Conservation (phyloP, 2,888 invertebrate species). For the Helobdella robusta region DNA sequence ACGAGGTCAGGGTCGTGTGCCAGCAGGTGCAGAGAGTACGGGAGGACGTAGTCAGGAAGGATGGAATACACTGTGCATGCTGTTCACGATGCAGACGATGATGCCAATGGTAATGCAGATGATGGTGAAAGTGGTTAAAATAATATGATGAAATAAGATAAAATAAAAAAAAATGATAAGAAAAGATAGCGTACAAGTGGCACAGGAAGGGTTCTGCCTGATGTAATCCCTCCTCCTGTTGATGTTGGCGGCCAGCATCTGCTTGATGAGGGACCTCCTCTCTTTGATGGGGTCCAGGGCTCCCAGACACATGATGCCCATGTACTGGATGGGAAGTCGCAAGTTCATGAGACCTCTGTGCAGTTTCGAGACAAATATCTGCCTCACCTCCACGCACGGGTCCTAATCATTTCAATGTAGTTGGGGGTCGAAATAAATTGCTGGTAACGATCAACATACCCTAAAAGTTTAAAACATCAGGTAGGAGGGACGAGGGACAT, state of each 20-base stretch:
- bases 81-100: neutral
- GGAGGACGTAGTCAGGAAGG: constrained; percentile 90
- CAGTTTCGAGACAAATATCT: constrained; percentile 76
- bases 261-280: constrained; percentile 56
- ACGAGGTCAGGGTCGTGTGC: constrained; percentile 83
- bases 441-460: no score
- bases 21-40: constrained; percentile 87
- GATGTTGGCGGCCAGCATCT: constrained; percentile 79
- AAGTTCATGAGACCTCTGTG: constrained; percentile 69
- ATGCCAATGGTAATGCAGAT: no score
- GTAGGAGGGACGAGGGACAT: no score
- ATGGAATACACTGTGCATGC: constrained; percentile 41
- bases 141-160: neutral
- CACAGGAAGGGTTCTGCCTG: constrained; percentile 54
- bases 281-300: constrained; percentile 78
- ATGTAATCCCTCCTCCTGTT: constrained; percentile 79
- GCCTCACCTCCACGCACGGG: constrained; percentile 59
- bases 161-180: neutral
- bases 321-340: constrained; percentile 79
- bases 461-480: no score
- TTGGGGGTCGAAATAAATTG: no score
- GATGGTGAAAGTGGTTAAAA: neutral
- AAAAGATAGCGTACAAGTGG: constrained; percentile 40
- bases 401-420: no score
- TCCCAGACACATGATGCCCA: constrained; percentile 84